Conservation (phyloP, 2,888 invertebrate species). For the Orchesella flavescens region DNA sequence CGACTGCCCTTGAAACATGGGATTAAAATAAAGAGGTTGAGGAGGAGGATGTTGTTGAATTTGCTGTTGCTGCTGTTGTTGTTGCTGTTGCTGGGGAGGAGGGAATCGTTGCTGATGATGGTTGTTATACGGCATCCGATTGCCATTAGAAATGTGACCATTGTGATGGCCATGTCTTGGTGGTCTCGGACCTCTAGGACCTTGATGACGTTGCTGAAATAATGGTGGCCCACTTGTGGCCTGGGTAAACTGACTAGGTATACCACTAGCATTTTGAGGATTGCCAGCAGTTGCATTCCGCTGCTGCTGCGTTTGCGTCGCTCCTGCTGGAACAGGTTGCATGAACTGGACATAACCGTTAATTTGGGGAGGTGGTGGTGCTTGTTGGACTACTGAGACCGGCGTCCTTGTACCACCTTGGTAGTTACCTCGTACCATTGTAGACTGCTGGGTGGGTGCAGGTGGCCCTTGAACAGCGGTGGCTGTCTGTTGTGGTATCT, state of each 20-base stretch:
- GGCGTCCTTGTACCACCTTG: conserved; percentile 53
- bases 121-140: conserved; percentile 68
- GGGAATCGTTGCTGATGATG: conserved; percentile 64
- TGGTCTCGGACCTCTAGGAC: conserved; percentile 62
- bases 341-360: conserved; percentile 65
- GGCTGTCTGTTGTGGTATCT: conserved; percentile 63
- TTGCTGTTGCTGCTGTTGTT: conserved; percentile 64
- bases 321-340: conserved; percentile 52
- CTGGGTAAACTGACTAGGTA: conserved; percentile 68
- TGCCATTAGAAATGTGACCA: conserved; percentile 68
- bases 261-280: conserved; percentile 65
- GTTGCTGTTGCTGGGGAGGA: conserved; percentile 64
- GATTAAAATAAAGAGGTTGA: conserved; percentile 61
- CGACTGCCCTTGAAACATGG: conserved; percentile 64
- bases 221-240: conserved; percentile 65
- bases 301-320: conserved; percentile 53
- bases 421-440: conserved; percentile 53
- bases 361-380: conserved; percentile 54
- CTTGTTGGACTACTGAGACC: conserved; percentile 56
- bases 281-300: conserved; percentile 54
- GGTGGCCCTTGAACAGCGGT: conserved; percentile 54
- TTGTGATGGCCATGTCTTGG: conserved; percentile 66
- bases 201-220: conserved; percentile 65
- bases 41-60: conserved; percentile 62
- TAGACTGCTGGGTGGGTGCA: conserved; percentile 43